phyloP scores from a whole-genome alignment of 2,888 invertebrate species.

The Yponomeuta sedellus region DNA sequence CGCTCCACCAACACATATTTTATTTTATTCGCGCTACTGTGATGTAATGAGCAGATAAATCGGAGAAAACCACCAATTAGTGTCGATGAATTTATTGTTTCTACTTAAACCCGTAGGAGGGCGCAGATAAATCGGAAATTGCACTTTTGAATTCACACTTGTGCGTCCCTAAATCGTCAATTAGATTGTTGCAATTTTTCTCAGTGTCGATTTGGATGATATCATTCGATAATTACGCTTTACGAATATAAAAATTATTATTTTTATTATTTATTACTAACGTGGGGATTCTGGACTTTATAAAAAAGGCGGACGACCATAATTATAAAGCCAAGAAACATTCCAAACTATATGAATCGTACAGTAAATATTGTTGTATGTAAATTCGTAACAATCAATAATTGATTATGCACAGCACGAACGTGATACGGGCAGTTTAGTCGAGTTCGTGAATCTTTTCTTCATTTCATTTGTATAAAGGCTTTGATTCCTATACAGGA shows the following conservation, averaged over 20 bases:
- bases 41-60: constrained; percentile 78
- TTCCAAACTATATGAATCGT: background rate
- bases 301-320: background rate
- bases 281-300: background rate
- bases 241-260: background rate
- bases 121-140: constrained; percentile 63
- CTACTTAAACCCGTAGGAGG: constrained; percentile 75
- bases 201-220: constrained; percentile 43
- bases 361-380: background rate
- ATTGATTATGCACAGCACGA: constrained; percentile 9
- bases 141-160: constrained; percentile 58
- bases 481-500: background rate
- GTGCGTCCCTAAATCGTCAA: constrained; percentile 51
- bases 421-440: background rate
- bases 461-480: constrained; percentile 7
- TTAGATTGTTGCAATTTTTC: constrained; percentile 50
- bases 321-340: no score
- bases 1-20: constrained; percentile 73
- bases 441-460: constrained; percentile 4
- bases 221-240: constrained; percentile 26
- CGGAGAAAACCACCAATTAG: constrained; percentile 77
- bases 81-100: constrained; percentile 77
- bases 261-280: background rate
- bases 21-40: constrained; percentile 77
- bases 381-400: constrained; percentile 3